These are phyloP conservation scores for Sebastes baramenuke DNA, from an alignment of 2,797 vertebrate species.

Conservation along the genomic window DNA sequence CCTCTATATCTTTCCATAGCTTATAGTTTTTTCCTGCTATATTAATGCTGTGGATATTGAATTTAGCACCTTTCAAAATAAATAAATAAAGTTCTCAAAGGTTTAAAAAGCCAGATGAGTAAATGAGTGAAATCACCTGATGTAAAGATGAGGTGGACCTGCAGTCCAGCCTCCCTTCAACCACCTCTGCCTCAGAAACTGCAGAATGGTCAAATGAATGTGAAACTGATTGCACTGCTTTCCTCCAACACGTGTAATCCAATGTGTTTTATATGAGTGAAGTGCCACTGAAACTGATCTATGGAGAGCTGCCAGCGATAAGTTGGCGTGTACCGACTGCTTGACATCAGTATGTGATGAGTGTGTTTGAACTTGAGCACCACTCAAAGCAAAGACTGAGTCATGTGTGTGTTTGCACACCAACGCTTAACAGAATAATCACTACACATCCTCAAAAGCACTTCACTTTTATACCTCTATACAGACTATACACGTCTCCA, in stretches of 20 bases:
- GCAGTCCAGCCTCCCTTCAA: not conserved
- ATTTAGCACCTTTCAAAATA: not conserved
- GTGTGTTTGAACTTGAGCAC: conserved; percentile 39
- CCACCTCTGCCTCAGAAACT: not conserved
- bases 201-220: not conserved
- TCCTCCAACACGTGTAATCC: not conserved
- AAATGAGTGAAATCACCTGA: not conserved
- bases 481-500: not conserved
- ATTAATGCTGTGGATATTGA: not conserved
- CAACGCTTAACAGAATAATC: conserved; percentile 12
- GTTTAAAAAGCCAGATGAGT: not conserved
- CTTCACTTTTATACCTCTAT: not conserved
- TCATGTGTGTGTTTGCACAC: conserved; percentile 18
- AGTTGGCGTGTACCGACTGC: not conserved
- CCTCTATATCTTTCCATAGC: not conserved
- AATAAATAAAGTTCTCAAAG: not conserved
- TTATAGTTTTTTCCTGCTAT: not conserved
- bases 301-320: not conserved
- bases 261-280: not conserved
- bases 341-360: conserved; percentile 28
- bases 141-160: not conserved
- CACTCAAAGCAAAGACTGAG: conserved; percentile 29
- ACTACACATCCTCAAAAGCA: conserved; percentile 14
- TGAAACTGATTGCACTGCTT: not conserved
- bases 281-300: not conserved